Evolutionary conservation across 30 jellyfish, hydroid and myxozoan species (phyloP), one percentile per base, ranked within the genome.

Genomic region (Aurelia aurita complex sp. Pacific): DNA sequence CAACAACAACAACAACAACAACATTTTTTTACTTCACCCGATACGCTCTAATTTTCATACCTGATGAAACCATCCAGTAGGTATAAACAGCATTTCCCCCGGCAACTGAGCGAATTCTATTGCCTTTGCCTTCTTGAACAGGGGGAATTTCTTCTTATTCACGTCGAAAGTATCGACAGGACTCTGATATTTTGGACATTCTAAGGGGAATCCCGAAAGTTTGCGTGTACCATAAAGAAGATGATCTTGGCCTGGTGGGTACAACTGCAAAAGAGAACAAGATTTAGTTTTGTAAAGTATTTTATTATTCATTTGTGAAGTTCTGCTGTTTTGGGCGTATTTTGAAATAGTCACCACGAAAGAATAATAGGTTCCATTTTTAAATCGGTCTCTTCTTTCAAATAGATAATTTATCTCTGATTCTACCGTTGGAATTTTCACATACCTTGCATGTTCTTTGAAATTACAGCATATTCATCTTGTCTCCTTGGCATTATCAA

Each of bases 41-140:
- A 60, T 51, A 40, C 11, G 10, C n/a, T 29, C 2, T 59, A 1
- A 13, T 0, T 17, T 23, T 8, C 90, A 14, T 69, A 86, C 96
- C 82, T 86, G 96, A 32, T 86, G 96, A 86, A 86, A 86, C 96
- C 96, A 86, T 15, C 96, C 96, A 67, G 96, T 86, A 23, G 96
- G 96, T 15, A 86, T 86, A 43, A 86, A 63, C 5, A 86, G 96
- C 96, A 86, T 75, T 69, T 86, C 96, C 19, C 96, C 96, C 17
- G 96, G 90, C 35, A 42, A 53, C 81, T 86, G 96, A 60, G 32
- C 96, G 73, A 86, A 86, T 70, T 86, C 96, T 19, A 86, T 65
- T 34, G 83, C 88, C 67, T 77, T 66, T 16, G 96, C 96, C 67
- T 86, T 55, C 83, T 86, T 86, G 32, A 86, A 75, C 53, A 64